phyloP scores from a whole-genome alignment of 2,888 invertebrate species.

The Lasiommata megera region DNA sequence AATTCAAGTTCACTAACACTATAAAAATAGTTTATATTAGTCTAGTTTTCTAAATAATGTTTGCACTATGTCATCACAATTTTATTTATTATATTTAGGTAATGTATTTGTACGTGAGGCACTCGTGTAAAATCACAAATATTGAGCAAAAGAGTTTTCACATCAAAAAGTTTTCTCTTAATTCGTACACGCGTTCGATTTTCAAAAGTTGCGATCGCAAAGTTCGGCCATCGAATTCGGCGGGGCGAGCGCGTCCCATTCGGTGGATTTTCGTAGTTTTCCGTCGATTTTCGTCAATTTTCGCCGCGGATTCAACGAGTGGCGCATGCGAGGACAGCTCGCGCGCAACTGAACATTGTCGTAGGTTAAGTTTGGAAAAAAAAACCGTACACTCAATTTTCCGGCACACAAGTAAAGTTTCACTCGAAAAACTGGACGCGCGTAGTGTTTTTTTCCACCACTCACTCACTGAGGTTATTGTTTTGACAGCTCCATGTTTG shows the following conservation, averaged over 20 bases:
- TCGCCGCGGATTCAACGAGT: slow-evolving; percentile 51
- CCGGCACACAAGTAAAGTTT: slow-evolving; percentile 58
- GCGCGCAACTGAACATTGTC: slow-evolving; percentile 79
- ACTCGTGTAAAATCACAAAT: slow-evolving; percentile 67
- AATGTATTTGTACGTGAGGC: slow-evolving; percentile 63
- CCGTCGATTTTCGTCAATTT: slow-evolving; percentile 58
- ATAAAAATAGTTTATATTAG: slow-evolving; percentile 45
- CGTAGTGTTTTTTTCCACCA: background rate
- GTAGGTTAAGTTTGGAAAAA: slow-evolving; percentile 76
- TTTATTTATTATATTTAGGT: slow-evolving; percentile 33
- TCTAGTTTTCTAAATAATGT: slow-evolving; percentile 43
- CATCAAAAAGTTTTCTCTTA: slow-evolving; percentile 67
- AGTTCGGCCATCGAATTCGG: slow-evolving; percentile 55
- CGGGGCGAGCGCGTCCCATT: slow-evolving; percentile 55
- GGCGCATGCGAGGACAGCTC: slow-evolving; percentile 69
- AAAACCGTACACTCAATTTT: slow-evolving; percentile 74
- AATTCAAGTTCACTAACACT: slow-evolving; percentile 54
- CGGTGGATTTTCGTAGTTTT: slow-evolving; percentile 58
- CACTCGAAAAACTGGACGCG: slow-evolving; percentile 51
- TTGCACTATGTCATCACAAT: slow-evolving; percentile 77
- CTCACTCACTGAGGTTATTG: slow-evolving; percentile 49
- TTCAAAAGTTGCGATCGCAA: slow-evolving; percentile 46
- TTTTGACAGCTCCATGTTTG: slow-evolving; percentile 62
- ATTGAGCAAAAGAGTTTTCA: slow-evolving; percentile 74
- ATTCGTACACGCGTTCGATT: slow-evolving; percentile 61